A percentile compares a stretch with the other conserved stretches of the same genome.
These are phyloP conservation scores for Dryas iulia DNA, from an alignment of 1,140 invertebrate species.

Conservation along the genomic window DNA sequence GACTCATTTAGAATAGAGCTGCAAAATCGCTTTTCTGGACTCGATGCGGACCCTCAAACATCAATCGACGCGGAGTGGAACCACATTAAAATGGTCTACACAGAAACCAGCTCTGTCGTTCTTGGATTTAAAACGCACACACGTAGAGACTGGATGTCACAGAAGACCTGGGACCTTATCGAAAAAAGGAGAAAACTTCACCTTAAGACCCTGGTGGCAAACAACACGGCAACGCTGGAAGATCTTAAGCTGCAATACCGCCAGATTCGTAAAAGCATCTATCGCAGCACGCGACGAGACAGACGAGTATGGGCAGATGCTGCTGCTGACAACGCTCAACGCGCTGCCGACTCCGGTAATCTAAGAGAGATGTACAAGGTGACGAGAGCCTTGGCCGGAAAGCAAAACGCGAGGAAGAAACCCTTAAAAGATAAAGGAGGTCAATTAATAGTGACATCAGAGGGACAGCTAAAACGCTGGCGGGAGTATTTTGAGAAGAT, in stretches of 20 bases:
- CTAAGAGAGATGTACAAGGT: too few species aligned
- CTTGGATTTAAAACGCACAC: too few species aligned
- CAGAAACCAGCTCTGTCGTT: too few species aligned
- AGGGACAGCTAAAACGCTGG: constrained; percentile 13
- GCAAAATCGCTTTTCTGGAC: too few species aligned
- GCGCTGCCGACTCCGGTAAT: constrained; percentile 2
- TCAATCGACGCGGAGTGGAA: too few species aligned
- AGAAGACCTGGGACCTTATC: background rate
- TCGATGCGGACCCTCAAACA: too few species aligned
- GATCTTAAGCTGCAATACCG: constrained; percentile 4
- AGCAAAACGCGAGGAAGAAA: too few species aligned
- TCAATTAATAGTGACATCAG: constrained; percentile 14
- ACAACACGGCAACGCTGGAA: too few species aligned
- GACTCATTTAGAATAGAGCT: too few species aligned
- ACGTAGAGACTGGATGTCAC: constrained; percentile 9
- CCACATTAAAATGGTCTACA: too few species aligned
- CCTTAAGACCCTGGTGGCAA: too few species aligned
- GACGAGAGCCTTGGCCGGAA: too few species aligned
- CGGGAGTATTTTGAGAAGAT: constrained; percentile 17
- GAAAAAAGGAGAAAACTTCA: background rate
- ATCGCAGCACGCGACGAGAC: constrained; percentile 4
- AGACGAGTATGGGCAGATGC: background rate
- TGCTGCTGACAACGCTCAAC: background rate
- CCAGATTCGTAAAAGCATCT: background rate
- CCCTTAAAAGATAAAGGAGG: constrained; percentile 5